These are phyloP conservation scores for Trachelus troglodyta DNA, from an alignment of 2,888 invertebrate genomes.

Conservation along the genomic window DNA sequence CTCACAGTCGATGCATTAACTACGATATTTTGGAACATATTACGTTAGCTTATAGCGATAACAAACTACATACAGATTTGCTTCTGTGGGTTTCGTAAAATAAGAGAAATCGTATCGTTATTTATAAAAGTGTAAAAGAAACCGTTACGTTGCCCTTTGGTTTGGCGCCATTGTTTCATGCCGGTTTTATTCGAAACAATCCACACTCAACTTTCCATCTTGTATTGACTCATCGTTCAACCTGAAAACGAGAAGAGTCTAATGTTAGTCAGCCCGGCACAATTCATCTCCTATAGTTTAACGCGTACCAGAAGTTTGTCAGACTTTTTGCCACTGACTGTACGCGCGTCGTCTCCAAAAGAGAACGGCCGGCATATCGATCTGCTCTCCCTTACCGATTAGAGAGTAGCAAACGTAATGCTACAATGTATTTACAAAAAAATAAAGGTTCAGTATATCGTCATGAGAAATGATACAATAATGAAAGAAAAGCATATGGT, in stretches of 20 bases:
- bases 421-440: not conserved
- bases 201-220: not conserved
- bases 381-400: constrained; percentile 38
- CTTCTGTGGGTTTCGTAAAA: not conserved
- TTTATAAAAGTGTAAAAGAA: not conserved
- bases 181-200: not conserved
- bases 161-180: not conserved
- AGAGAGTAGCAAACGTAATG: constrained; percentile 6
- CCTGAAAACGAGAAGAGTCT: not conserved
- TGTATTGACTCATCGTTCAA: not conserved
- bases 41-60: not conserved
- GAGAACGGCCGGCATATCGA: constrained; percentile 43
- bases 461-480: not conserved
- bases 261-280: not conserved
- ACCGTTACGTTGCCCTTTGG: not conserved
- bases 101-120: not conserved
- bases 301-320: not conserved
- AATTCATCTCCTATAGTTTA: not conserved
- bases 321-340: constrained; percentile 23
- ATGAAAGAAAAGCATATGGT: not conserved
- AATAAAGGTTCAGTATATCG: not conserved
- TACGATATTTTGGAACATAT: not conserved
- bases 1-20: not conserved
- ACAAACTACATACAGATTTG: not conserved
- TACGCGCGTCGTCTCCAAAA: constrained; percentile 30